Evolutionary conservation across 2,888 invertebrate genomes (phyloP).

Genomic region (Trachelus tabidus): DNA sequence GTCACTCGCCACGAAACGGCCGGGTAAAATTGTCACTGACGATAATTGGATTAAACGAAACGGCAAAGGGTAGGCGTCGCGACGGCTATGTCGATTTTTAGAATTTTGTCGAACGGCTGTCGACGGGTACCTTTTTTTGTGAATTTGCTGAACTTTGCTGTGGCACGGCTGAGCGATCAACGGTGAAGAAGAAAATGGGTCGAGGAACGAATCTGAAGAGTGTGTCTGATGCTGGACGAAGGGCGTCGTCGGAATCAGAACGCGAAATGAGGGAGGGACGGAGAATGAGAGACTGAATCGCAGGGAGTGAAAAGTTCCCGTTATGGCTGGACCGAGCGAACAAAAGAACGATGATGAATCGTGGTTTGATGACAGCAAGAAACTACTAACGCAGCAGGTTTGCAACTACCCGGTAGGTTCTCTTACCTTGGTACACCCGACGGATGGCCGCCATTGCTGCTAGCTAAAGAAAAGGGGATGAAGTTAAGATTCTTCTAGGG

Average conservation of each 20-base stretch:
- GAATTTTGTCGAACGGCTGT: not conserved
- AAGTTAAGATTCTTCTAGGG: not conserved
- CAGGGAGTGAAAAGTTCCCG: not conserved
- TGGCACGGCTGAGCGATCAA: too few relatives aligned
- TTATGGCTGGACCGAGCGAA: slow-evolving; percentile 20
- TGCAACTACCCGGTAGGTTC: not conserved
- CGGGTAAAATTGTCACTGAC: not conserved
- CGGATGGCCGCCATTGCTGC: slow-evolving; percentile 4
- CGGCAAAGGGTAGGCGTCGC: not conserved
- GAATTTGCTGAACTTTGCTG: not conserved
- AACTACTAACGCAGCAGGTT: slow-evolving; percentile 22
- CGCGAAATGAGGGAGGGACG: not conserved
- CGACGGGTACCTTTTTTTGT: not conserved
- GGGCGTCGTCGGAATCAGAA: not conserved
- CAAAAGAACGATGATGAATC: slow-evolving; percentile 53
- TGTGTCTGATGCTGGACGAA: not conserved
- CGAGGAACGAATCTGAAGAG: not conserved
- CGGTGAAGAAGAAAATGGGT: not conserved
- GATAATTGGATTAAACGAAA: not conserved
- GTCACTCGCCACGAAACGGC: not conserved
- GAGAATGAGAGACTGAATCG: not conserved
- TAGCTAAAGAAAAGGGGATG: not conserved
- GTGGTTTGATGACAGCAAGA: slow-evolving; percentile 50
- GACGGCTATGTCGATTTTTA: not conserved
- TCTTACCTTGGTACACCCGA: not conserved